phyloP scores from a whole-genome alignment of 2,888 invertebrate species.

The Hemaris fuciformis region DNA sequence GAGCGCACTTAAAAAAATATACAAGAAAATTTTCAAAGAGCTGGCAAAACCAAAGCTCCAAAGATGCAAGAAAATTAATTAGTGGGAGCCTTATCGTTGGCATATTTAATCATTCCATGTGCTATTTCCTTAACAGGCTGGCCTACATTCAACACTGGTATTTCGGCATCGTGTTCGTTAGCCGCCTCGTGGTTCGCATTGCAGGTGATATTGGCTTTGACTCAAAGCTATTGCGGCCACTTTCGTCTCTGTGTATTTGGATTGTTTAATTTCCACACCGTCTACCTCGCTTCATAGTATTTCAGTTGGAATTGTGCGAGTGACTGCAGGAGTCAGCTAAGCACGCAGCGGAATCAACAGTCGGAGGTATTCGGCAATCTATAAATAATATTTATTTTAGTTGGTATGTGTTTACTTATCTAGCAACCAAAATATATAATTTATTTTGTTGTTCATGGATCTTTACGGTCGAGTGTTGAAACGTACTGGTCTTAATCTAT shows the following conservation, averaged over 20 bases:
- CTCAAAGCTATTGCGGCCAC: constrained; percentile 7
- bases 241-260: constrained; percentile 6
- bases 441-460: too few relatives aligned
- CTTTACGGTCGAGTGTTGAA: too few relatives aligned
- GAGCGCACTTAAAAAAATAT: too few relatives aligned
- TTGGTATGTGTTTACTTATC: too few relatives aligned
- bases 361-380: too few relatives aligned
- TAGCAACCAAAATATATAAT: too few relatives aligned
- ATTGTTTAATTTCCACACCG: constrained; percentile 1
- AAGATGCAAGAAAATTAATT: not conserved
- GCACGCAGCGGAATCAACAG: too few relatives aligned
- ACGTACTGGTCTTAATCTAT: too few relatives aligned
- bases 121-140: not conserved
- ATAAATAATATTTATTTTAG: too few relatives aligned
- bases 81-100: not conserved
- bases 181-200: not conserved
- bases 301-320: not conserved
- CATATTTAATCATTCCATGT: not conserved
- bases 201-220: constrained; percentile 5
- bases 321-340: too few relatives aligned
- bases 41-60: not conserved
- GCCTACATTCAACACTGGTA: not conserved
- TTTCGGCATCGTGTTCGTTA: not conserved
- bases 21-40: not conserved
- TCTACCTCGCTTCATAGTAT: not conserved